These are phyloP conservation scores for Coenonympha arcania DNA, from an alignment of 2,888 invertebrate genomes.

Conservation along the genomic window DNA sequence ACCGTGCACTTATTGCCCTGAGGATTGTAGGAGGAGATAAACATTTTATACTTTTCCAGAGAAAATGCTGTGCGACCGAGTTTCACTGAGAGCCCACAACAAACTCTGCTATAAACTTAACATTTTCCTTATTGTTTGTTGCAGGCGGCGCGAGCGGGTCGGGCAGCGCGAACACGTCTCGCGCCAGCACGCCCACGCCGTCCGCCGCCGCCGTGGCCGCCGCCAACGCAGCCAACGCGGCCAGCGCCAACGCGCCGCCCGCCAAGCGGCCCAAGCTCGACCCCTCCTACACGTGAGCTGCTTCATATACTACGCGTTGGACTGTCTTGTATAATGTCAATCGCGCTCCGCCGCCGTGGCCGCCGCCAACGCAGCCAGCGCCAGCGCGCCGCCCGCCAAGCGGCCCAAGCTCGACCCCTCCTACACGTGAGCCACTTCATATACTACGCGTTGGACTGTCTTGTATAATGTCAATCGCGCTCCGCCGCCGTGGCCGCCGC, in stretches of 20 bases:
- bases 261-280: conserved; percentile 55
- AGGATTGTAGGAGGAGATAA: too few species aligned
- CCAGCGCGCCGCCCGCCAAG: conserved; percentile 44
- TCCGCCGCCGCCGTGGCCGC: conserved; percentile 41
- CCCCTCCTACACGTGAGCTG: conserved; percentile 53
- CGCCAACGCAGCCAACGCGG: conserved; percentile 44
- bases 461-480: too few species aligned
- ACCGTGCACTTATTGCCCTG: too few species aligned
- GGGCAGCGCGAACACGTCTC: conserved; percentile 45
- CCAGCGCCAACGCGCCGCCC: conserved; percentile 36
- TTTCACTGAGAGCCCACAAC: too few species aligned
- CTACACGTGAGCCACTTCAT: conserved; percentile 54
- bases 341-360: too few species aligned
- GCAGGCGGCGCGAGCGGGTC: conserved; percentile 29
- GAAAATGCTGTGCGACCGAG: too few species aligned
- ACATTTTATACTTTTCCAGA: too few species aligned
- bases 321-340: too few species aligned
- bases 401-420: conserved; percentile 53
- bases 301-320: too few species aligned
- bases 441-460: too few species aligned
- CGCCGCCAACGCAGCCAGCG: conserved; percentile 38
- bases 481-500: too few species aligned
- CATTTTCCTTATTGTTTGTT: background rate
- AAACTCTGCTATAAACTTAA: too few species aligned
- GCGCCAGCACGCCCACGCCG: conserved; percentile 45